Evolutionary conservation across 2,797 vertebrate species (phyloP), one percentile per base, ranked within the genome.

Genomic region (Bradypodion pumilum): DNA sequence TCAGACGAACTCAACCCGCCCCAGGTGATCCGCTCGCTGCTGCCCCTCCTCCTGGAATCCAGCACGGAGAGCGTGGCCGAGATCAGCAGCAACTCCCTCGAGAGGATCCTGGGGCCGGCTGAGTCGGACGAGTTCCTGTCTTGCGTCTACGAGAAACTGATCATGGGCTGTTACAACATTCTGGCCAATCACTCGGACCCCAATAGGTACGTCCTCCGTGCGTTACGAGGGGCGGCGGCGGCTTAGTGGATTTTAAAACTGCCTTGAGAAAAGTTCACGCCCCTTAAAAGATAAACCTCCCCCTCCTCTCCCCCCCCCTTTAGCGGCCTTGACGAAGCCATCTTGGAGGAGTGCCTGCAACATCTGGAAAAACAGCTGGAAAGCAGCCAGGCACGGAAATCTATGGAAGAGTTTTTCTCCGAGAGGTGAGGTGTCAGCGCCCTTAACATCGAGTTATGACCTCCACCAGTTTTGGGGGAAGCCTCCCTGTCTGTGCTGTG

Each of bases 321-420:
- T 75, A 99, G 99, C 94, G 98, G 99, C 72, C 94, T 99, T 83
- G 97, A 99, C 91, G 99, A 99, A 90, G 97, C 98, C 60, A 96
- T 99, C 86, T 94, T 99, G 89, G 99, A 99, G 90, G 98, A 99
- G 82, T 99, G 99, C 89, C 96, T 99, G 74, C 98, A 99, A 84
- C 98, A 99, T 86, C 95, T 99, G 89, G 98, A 99, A 92, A 99
- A 98, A 75, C 98, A 99, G 66, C 95, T 99, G 85, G 98, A 99
- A 92, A 99, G 97, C 95, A 98, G 95, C 94, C 98, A 98, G 92
- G 98, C 98, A 76, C 97, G 98, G 75, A 99, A 99, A 95, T 98
- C 98, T 83, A 99, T 99, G 99, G 99, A 99, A 88, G 98, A 99
- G 85, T 99, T 99, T 95, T 99, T 99, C 84, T 98, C 98, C 1